Percentiles rank a stretch among this genome's conserved stretches.
Evolutionary conservation across 2,113 vertebrate genomes (phyloP).

Genomic region (Gasterosteus nipponicus): DNA sequence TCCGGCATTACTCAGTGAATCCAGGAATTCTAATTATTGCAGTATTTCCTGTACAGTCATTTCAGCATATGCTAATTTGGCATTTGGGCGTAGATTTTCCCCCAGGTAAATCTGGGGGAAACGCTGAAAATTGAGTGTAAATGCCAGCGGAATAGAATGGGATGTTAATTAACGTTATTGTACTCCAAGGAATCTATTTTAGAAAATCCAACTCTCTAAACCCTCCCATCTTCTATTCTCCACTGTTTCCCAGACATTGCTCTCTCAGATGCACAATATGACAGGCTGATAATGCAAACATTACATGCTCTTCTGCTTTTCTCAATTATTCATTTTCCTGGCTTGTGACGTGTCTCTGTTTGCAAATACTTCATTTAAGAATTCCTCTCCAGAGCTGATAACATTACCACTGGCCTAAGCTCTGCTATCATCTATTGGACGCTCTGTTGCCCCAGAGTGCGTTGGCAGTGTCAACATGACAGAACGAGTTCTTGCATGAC

Average conservation of each 20-base stretch:
- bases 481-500: constrained; percentile 54
- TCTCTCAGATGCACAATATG: not conserved
- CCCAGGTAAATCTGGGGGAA: constrained; percentile 52
- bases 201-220: not conserved
- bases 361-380: constrained; percentile 53
- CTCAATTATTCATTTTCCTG: constrained; percentile 32
- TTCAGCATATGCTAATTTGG: constrained; percentile 72
- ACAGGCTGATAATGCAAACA: constrained; percentile 26
- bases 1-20: constrained; percentile 18
- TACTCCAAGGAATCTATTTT: constrained; percentile 1
- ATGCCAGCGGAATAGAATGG: constrained; percentile 45
- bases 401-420: constrained; percentile 38
- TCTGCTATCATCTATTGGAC: constrained; percentile 34
- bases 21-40: constrained; percentile 28
- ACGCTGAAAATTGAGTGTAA: constrained; percentile 51
- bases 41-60: constrained; percentile 40
- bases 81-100: constrained; percentile 53
- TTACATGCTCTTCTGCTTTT: constrained; percentile 16
- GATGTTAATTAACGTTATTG: constrained; percentile 26
- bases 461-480: constrained; percentile 63
- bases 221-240: constrained; percentile 9
- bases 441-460: constrained; percentile 44
- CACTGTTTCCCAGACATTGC: not conserved
- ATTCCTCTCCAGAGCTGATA: constrained; percentile 39
- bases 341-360: constrained; percentile 10